Evolutionary conservation across 2,113 vertebrate species (phyloP).

Genomic region (Ariopsis seemanni): DNA sequence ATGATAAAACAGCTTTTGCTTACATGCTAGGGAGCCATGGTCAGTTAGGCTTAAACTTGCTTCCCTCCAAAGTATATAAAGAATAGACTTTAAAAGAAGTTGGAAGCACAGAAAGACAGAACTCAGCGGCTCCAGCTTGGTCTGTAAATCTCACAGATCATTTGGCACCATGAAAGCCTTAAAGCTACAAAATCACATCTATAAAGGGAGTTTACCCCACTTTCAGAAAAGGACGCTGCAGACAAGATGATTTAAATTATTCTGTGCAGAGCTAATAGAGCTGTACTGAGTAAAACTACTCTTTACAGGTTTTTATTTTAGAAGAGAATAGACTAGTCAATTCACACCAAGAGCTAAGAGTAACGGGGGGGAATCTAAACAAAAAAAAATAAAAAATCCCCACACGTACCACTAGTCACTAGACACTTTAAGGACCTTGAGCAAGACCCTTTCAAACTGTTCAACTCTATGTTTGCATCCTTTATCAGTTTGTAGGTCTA

Average conservation of each 20-base stretch:
- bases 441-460: neutral
- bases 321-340: neutral
- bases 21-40: neutral
- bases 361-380: slow-evolving; percentile 2
- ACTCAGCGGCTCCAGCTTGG: neutral
- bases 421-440: neutral
- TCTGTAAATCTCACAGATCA: neutral
- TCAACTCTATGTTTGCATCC: neutral
- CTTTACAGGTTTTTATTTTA: neutral
- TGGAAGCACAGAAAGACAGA: slow-evolving; percentile 12
- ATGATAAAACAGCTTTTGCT: neutral
- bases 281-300: neutral
- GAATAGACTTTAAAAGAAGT: neutral
- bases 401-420: neutral
- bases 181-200: slow-evolving; percentile 11
- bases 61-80: slow-evolving; percentile 2
- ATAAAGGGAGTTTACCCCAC: neutral
- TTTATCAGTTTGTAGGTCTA: neutral
- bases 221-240: slow-evolving; percentile 27
- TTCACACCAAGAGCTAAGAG: neutral
- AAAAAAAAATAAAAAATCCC: slow-evolving; percentile 11
- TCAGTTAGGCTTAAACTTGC: slow-evolving; percentile 18
- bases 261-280: neutral
- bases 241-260: neutral
- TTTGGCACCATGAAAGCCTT: slow-evolving; percentile 20